Evolutionary conservation across 2,888 invertebrate genomes (phyloP), one percentile per base, ranked within the genome.

Genomic region (Dynastes grantii): DNA sequence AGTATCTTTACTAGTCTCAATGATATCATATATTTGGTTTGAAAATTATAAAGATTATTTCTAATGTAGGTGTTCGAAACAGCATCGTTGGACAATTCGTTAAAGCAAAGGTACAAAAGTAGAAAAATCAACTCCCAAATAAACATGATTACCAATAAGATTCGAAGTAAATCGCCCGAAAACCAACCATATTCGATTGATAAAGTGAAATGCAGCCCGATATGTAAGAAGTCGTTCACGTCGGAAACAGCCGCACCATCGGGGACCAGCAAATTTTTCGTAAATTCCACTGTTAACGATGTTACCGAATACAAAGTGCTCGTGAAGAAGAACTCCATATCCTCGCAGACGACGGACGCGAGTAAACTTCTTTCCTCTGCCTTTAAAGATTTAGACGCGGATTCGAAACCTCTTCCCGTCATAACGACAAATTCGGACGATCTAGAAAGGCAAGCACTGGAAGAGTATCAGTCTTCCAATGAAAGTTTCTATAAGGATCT

Each of bases 401-500:
- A 79, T 40, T 61, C 53, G 32, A 58, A 70, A 53, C 67, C 67
- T 55, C 76, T 79, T 40, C 76, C 78, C 6, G 76, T 80, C 13
- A 76, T 78, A 13, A 76, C 78, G 13, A 70, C 80, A 4, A 70
- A 76, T 27, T 88, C 88, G 0, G 92, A 92, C 78, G 92, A 92
- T 83, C 85, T 92, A 67, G 92, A 92, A 84, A 90, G 90, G 80
- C 91, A 92, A 85, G 92, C 92, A 1, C 84, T 92, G 75, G 92
- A 92, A 84, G 91, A 91, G 82, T 91, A 91, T 82, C 92, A 92
- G 84, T 84, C 83, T 40, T 87, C 87, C 81, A 91, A 91, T 84
- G 92, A 92, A 82, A 91, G 91, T 8, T 91, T 91, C 82, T 92
- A 91, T 85, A 90, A 91, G 76, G 93, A 93, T 81, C 87, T 93